Evolutionary conservation across 2,888 invertebrate genomes (phyloP), one percentile per base, ranked within the genome.

Genomic region (Aethes cnicana): DNA sequence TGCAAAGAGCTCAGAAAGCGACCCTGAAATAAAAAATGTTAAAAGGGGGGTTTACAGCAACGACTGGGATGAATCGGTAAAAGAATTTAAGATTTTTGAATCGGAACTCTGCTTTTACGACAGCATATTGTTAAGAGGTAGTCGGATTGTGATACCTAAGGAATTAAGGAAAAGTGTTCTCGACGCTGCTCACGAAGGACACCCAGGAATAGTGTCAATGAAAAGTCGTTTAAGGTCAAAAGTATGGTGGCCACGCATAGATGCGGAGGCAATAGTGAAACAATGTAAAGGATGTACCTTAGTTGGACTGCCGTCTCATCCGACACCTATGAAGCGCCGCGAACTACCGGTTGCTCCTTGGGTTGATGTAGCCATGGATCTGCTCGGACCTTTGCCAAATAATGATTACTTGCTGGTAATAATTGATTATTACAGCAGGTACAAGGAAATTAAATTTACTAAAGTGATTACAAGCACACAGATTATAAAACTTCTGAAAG

Each of bases 351-450:
- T 7, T 4, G 50, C n/a, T 4, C 52, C 53, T 2, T 53, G 46
- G 53, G 37, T 49, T 3, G 48, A 53, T 8, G 20, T 59, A 1
- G 57, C 59, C 7, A 53, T 66, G 6, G 66, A 69, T 52, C 55
- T 62, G 17, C 18, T 66, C 1, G 49, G 42, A 17, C 49, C 49
- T 1, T 9, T 49, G 11, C 49, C 42, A 11, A 49, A 14, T 25
- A 33, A 35, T 9, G 35, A 49, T 8, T 49, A 42, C 7, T 18
- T 49, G 20, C 53, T 69, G 4, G 66, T 68, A 0, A 55, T 69
- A 2, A 48, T 70, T 4, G 66, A 69, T 43, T 70, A 69, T 20
- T 69, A 56, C 47, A 68, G 66, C 35, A 52, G 67, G 25, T 70
- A 63, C 25, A 64, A 63, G 12, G 57, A 64, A 39, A 35, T 46